phyloP scores from a whole-genome alignment of 1,140 invertebrate species.

The Ostrea denselamellosa region DNA sequence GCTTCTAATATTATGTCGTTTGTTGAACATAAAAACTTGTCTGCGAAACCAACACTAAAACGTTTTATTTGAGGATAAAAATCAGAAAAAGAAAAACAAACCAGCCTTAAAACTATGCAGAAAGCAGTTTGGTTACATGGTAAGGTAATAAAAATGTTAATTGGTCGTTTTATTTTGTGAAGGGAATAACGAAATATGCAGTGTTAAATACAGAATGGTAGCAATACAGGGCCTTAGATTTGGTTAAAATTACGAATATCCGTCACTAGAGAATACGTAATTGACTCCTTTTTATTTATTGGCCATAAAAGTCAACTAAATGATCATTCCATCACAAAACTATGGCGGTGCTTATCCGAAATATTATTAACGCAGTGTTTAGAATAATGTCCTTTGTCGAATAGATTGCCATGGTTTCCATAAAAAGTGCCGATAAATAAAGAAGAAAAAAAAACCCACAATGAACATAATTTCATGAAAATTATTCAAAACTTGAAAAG shows the following conservation, averaged over 20 bases:
- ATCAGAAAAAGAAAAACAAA: conserved; percentile 26
- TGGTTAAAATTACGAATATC: not conserved
- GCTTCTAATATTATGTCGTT: conserved; percentile 32
- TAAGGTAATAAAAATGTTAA: conserved; percentile 10
- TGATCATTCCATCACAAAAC: not conserved
- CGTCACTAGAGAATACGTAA: not conserved
- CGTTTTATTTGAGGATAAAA: conserved; percentile 23
- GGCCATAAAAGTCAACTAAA: conserved; percentile 11
- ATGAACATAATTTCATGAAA: not conserved
- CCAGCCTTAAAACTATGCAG: not conserved
- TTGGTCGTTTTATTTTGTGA: not conserved
- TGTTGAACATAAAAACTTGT: conserved; percentile 41
- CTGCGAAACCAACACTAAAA: conserved; percentile 40
- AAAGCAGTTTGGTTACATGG: conserved; percentile 1
- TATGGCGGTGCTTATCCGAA: not conserved
- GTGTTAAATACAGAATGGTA: not conserved
- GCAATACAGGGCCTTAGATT: not conserved
- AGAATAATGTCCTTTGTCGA: too few relatives aligned
- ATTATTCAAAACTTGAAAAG: too few relatives aligned
- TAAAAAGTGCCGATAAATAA: not conserved
- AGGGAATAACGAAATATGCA: conserved; percentile 1
- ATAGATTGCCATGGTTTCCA: too few relatives aligned
- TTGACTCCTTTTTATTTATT: not conserved
- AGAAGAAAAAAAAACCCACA: not conserved
- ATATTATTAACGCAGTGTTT: conserved; percentile 10